A percentile compares a stretch with the other conserved stretches of the same genome.
These are phyloP conservation scores for Podocnemis expansa DNA, from an alignment of 2,113 vertebrate species.

Conservation along the genomic window DNA sequence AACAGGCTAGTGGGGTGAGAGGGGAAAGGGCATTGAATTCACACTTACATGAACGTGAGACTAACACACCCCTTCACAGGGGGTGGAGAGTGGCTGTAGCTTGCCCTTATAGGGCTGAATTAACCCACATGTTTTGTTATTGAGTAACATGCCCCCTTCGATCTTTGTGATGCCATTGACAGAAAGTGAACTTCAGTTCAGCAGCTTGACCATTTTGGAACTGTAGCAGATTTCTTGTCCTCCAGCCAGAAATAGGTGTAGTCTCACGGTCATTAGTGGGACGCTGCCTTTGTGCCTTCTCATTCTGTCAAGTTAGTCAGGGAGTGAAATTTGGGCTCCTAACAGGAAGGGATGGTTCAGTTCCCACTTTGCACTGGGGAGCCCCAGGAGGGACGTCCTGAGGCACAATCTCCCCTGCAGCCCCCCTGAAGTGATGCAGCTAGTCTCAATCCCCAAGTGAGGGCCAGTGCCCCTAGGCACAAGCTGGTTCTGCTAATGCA, in stretches of 20 bases:
- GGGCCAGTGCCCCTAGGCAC: not conserved
- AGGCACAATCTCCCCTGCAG: accelerated
- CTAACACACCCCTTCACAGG: not conserved
- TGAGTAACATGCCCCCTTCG: not conserved
- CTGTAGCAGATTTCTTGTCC: not conserved
- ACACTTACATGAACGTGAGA: not conserved
- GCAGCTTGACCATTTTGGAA: not conserved
- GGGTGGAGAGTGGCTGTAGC: not conserved
- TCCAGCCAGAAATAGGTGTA: not conserved
- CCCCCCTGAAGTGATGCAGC: accelerated
- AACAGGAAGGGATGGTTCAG: not conserved
- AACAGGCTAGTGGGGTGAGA: not conserved
- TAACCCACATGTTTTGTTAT: not conserved
- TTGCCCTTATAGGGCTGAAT: not conserved
- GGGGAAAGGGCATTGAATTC: not conserved
- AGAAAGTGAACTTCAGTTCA: not conserved
- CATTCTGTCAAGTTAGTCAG: not conserved
- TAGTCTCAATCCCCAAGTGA: not conserved
- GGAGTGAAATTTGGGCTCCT: not conserved
- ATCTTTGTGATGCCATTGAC: not conserved
- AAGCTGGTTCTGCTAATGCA: not conserved
- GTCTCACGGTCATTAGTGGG: not conserved
- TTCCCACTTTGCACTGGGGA: not conserved
- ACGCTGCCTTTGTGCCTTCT: not conserved
- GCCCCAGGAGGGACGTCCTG: not conserved